Evolutionary conservation across 2,113 vertebrate species (phyloP).

Genomic region (Pipra filicauda): DNA sequence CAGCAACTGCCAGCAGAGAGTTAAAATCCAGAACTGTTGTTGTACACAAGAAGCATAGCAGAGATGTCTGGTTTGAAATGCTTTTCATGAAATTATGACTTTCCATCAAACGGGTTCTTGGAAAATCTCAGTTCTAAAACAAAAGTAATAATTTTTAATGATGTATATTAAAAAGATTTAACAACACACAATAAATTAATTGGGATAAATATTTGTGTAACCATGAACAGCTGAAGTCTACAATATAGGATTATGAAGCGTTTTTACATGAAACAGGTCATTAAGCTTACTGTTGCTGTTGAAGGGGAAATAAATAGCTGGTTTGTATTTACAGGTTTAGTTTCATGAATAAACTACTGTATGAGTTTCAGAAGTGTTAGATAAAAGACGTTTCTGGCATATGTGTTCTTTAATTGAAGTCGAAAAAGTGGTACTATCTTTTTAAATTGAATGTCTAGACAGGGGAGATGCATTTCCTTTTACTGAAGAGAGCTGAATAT

Average conservation of each 20-base stretch:
- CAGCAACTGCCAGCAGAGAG: neutral
- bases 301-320: slow-evolving; percentile 39
- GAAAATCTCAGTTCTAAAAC: slow-evolving; percentile 38
- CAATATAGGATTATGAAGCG: neutral
- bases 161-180: neutral
- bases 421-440: neutral
- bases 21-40: neutral
- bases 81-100: neutral
- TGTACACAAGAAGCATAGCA: neutral
- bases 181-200: slow-evolving; percentile 1
- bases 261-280: slow-evolving; percentile 22
- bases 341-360: slow-evolving; percentile 44
- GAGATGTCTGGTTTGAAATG: neutral
- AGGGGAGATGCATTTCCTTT: slow-evolving; percentile 17
- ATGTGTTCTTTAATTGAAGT: slow-evolving; percentile 41
- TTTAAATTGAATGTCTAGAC: slow-evolving; percentile 68
- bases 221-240: neutral
- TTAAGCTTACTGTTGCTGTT: slow-evolving; percentile 27
- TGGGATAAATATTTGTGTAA: slow-evolving; percentile 12
- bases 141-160: neutral
- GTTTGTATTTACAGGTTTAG: slow-evolving; percentile 36
- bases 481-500: neutral
- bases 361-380: slow-evolving; percentile 8
- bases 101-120: neutral
- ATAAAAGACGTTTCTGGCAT: slow-evolving; percentile 43